Base-by-base conservation (phyloP, 2,113 vertebrate genomes). In the Chionis minor region DNA sequence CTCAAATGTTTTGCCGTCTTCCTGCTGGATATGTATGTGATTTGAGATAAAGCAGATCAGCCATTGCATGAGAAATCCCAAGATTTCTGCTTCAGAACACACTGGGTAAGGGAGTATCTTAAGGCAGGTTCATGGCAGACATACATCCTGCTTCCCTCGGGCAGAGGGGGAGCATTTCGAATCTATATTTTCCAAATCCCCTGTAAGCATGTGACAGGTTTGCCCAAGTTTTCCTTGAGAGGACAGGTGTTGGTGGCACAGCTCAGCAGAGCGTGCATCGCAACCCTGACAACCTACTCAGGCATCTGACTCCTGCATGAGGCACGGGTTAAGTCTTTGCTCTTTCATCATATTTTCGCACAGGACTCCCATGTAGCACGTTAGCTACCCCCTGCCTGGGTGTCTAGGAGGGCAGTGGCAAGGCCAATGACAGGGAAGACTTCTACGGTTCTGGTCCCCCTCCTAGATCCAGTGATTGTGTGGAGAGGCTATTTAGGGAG, bases 401-500 rank as follows among this genome's bases (percentile, higher is more conserved):
- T 90, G 44, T 38, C 67, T 79, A 38, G 69, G 20, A 92, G 47
- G n/a, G 69, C 86, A 59, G 69, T 32, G 38, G 32, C 56, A 91
- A 86, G 47, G 65, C 65, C 72, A 67, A 79, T 23, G 18, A 38
- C 74, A 84, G n/a, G n/a, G 28, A 86, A 81, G 23, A 44, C 61
- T 89, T 67, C n/a, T 40, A 4, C 5, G 2, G 10, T 49, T 83
- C 81, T 4, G 4, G 20, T 62, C n/a, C 56, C n/a, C 15, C 35
- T 75, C 61, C 77, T 42, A 54, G 55, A 24, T 59, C 52, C 35
- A 51, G 52, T 24, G 56, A 59, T 66, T 74, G 22, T 0, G 0
- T 58, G 38, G n/a, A 59, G 62, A 91, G 42, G 16, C 55, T 95
- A 84, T 96, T 95, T 87, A 92, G 84, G 56, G 73, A 94, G 9